Evolutionary conservation across 1,140 invertebrate species (phyloP).

Genomic region (Kradibia gibbosae): DNA sequence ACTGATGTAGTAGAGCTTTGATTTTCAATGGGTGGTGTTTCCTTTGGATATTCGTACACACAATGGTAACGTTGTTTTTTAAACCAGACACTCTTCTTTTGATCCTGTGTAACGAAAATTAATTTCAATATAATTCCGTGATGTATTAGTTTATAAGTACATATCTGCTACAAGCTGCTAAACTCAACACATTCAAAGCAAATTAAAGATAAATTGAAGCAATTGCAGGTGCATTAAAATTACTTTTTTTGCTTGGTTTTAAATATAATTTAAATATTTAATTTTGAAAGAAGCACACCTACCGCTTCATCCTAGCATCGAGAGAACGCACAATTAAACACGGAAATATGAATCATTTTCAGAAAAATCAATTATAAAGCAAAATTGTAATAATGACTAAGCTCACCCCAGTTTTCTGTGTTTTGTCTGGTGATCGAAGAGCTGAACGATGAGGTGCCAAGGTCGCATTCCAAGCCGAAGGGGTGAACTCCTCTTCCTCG

Average conservation of each 20-base stretch:
- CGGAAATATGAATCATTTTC: conserved; percentile 54
- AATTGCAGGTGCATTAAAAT: neutral
- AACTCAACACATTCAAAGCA: neutral
- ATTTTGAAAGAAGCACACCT: conserved; percentile 58
- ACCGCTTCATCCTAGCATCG: conserved; percentile 70
- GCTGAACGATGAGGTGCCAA: conserved; percentile 75
- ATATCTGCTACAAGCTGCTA: neutral
- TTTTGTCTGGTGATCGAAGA: conserved; percentile 73
- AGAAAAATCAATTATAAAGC: conserved; percentile 42
- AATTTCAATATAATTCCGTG: neutral
- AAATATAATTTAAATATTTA: conserved; percentile 8
- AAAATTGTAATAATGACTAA: conserved; percentile 13
- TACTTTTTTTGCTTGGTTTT: neutral
- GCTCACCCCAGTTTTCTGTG: conserved; percentile 67
- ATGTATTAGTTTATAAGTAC: neutral
- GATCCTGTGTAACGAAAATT: conserved; percentile 65
- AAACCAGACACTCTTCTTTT: conserved; percentile 81
- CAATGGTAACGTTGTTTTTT: conserved; percentile 87
- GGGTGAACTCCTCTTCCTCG: conserved; percentile 74
- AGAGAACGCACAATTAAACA: conserved; percentile 54
- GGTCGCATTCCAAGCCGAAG: conserved; percentile 75
- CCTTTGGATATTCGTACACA: conserved; percentile 86
- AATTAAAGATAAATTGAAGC: neutral
- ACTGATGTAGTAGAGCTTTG: conserved; percentile 60
- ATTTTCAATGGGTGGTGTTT: conserved; percentile 67